These are phyloP conservation scores for Iselma pallidipennis DNA, from an alignment of 2,888 invertebrate genomes.

Conservation along the genomic window DNA sequence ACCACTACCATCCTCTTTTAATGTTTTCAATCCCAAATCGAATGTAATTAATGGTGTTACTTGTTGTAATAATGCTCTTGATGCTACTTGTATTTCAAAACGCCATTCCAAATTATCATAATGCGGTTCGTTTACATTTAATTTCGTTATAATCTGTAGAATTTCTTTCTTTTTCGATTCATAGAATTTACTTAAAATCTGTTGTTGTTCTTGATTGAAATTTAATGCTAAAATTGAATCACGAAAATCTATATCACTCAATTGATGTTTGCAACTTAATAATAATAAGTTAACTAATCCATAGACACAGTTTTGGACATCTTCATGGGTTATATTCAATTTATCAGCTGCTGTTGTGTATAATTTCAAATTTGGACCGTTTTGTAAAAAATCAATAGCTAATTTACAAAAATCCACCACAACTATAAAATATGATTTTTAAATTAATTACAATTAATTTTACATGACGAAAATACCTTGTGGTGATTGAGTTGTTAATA, in stretches of 20 bases:
- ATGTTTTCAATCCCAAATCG: conserved; percentile 56
- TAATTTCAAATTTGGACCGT: conserved; percentile 67
- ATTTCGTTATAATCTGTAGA: conserved; percentile 57
- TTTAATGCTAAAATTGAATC: conserved; percentile 59
- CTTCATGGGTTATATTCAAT: conserved; percentile 59
- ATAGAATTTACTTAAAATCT: conserved; percentile 64
- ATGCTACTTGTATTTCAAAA: conserved; percentile 67
- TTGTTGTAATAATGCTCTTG: conserved; percentile 63
- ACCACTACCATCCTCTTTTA: conserved; percentile 44
- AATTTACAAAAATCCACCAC: conserved; percentile 73
- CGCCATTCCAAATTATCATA: conserved; percentile 69
- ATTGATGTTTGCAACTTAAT: conserved; percentile 68
- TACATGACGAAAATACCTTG: conserved; percentile 54
- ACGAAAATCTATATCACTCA: conserved; percentile 57
- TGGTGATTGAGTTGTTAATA: conserved; percentile 59
- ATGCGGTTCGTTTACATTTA: conserved; percentile 56
- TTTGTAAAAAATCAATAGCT: conserved; percentile 67
- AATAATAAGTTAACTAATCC: conserved; percentile 74
- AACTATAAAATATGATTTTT: conserved; percentile 57
- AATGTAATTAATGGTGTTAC: conserved; percentile 63
- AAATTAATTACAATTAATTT: conserved; percentile 9
- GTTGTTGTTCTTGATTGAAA: conserved; percentile 65
- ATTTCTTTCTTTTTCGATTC: conserved; percentile 62
- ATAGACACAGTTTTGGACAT: conserved; percentile 69
- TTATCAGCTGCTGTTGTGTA: conserved; percentile 68